Percentiles rank a stretch among this genome's conserved stretches.
Evolutionary conservation across 2,113 vertebrate genomes (phyloP).

Genomic region (Silurus meridionalis): DNA sequence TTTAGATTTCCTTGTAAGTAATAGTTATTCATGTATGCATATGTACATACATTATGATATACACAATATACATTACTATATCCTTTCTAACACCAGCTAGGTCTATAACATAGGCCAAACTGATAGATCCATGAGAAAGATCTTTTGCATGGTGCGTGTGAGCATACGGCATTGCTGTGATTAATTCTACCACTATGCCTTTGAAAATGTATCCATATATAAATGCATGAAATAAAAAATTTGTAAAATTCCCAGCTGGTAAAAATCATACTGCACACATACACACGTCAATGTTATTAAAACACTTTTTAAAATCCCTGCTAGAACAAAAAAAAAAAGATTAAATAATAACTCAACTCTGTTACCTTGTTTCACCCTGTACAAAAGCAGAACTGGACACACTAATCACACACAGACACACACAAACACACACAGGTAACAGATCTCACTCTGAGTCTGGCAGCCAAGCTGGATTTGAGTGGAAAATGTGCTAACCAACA

Average conservation of each 20-base stretch:
- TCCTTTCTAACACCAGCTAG: neutral
- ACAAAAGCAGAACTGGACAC: neutral
- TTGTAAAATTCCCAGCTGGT: neutral
- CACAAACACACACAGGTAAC: neutral
- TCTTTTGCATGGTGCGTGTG: neutral
- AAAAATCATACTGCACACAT: neutral
- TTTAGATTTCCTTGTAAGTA: neutral
- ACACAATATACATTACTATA: neutral
- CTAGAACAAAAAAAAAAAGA: neutral
- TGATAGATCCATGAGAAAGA: neutral
- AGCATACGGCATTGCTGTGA: neutral
- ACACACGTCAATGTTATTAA: neutral
- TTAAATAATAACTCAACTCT: conserved; percentile 21
- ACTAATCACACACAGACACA: neutral
- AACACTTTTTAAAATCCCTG: neutral
- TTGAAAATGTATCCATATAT: conserved; percentile 9
- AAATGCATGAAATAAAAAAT: neutral
- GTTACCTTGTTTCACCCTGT: conserved; percentile 22
- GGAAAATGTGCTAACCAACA: conserved; percentile 32
- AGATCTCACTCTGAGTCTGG: conserved; percentile 7
- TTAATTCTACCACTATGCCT: neutral
- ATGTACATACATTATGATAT: neutral
- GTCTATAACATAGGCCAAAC: neutral
- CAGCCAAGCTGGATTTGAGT: conserved; percentile 4
- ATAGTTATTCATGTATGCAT: neutral